Evolutionary conservation across 1,140 invertebrate species (phyloP), one percentile per base, ranked within the genome.

Genomic region (Lepidurus packardi): DNA sequence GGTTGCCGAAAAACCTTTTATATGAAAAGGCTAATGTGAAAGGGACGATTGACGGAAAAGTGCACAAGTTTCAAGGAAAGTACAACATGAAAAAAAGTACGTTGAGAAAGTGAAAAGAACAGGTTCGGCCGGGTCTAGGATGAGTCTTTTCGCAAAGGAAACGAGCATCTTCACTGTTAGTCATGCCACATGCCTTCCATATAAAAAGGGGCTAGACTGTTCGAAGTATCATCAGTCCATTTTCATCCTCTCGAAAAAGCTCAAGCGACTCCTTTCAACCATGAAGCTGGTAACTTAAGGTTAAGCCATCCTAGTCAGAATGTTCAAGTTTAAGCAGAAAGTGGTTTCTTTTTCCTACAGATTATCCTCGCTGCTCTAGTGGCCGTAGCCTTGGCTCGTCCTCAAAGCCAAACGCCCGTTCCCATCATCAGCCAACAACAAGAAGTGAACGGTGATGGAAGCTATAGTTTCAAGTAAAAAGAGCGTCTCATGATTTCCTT

Each of bases 391-490:
- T 7, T 43, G 11, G 78, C 78, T 45, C 73, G 73, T 43, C 78
- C 78, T 8, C 43, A 47, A 43, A 45, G 43, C 43, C 87, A 89
- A 77, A 87, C 88, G 74, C 87, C 87, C 1, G 88, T 90, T 80
- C 88, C 88, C 75, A 91, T 91, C 78, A 84, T 91, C 16, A 89
- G 88, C 80, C 90, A 91, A 82, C 88, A 89, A 76, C 90, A 89
- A 77, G 89, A 90, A 79, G 88, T 89, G 77, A 82, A 82, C 73
- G 84, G 82, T 13, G 83, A 85, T 80, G 84, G 84, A 74, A 82
- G 79, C 73, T 65, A 65, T n/a, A 65, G 13, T 16, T 65, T 65
- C 53, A 65, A n/a, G 53, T 65, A 16, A 21, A 34, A 34, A 34
- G 34, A 34, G 34, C 34, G 34, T 34, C 34, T 34, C 34, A 34